Evolutionary conservation across 2,888 invertebrate genomes (phyloP).

Genomic region (Disparrhopalites patrizii): DNA sequence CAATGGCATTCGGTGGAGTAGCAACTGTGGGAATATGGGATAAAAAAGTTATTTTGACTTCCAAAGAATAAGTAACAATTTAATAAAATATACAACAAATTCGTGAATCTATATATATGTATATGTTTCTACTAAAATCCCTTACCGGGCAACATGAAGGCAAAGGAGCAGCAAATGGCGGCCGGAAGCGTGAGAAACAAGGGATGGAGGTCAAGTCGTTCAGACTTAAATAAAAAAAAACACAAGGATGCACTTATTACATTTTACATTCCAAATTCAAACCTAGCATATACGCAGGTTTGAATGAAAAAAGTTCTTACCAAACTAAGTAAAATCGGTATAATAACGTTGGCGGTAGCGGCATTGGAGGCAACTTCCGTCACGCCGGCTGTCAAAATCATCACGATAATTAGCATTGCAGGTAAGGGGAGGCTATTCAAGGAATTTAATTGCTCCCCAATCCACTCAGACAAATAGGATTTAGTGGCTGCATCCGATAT

Average conservation of each 20-base stretch:
- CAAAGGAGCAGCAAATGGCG: constrained; percentile 82
- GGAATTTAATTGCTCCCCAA: constrained; percentile 67
- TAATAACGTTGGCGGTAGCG: constrained; percentile 80
- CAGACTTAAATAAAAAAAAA: constrained; percentile 57
- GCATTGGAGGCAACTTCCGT: constrained; percentile 90
- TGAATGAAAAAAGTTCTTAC: constrained; percentile 52
- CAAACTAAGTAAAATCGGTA: constrained; percentile 78
- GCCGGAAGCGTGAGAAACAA: constrained; percentile 85
- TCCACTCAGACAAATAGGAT: constrained; percentile 70
- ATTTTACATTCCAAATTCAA: not conserved
- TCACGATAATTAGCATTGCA: constrained; percentile 69
- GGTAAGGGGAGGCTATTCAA: constrained; percentile 62
- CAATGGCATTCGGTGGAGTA: constrained; percentile 92
- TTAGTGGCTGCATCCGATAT: constrained; percentile 78
- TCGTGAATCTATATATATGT: not conserved
- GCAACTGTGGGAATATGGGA: constrained; percentile 74
- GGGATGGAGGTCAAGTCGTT: constrained; percentile 71
- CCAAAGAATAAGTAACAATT: not conserved
- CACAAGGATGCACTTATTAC: not conserved
- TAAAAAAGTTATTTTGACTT: not conserved
- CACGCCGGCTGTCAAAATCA: constrained; percentile 70
- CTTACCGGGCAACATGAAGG: constrained; percentile 49
- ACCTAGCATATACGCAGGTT: not conserved
- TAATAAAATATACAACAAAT: not conserved
- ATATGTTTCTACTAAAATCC: not conserved